These are phyloP conservation scores for Darevskia mixta DNA, from an alignment of 2,797 vertebrate species.

Conservation along the genomic window DNA sequence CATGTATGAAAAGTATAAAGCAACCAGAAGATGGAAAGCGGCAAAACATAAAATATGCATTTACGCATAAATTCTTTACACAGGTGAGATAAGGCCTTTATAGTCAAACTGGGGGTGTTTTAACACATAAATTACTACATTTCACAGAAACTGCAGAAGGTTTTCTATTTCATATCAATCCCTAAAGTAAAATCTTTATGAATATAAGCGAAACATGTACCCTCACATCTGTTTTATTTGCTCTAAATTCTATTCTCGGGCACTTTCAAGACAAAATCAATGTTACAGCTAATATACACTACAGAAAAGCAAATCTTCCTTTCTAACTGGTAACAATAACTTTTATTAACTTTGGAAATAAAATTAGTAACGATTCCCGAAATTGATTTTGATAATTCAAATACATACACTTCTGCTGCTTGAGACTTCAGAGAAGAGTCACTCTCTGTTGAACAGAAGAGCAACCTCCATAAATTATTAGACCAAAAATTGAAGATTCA, in stretches of 20 bases:
- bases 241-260: constrained; percentile 70
- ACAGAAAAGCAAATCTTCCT: constrained; percentile 58
- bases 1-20: constrained; percentile 64
- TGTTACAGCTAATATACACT: constrained; percentile 59
- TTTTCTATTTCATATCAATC: constrained; percentile 73
- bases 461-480: constrained; percentile 8
- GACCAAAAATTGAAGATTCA: not conserved
- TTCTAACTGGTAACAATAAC: constrained; percentile 62
- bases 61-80: constrained; percentile 73
- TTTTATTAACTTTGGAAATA: constrained; percentile 62
- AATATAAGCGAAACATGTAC: constrained; percentile 68
- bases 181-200: constrained; percentile 65
- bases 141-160: constrained; percentile 66
- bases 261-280: constrained; percentile 73
- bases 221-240: constrained; percentile 62
- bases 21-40: constrained; percentile 61
- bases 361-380: constrained; percentile 53
- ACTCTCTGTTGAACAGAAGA: not conserved
- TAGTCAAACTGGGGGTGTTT: constrained; percentile 69
- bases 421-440: constrained; percentile 18
- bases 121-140: constrained; percentile 69
- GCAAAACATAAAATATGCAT: constrained; percentile 73
- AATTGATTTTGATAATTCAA: constrained; percentile 59
- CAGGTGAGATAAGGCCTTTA: constrained; percentile 69
- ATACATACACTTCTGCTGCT: not conserved